These are phyloP conservation scores for Limanda limanda DNA, from an alignment of 2,113 vertebrate genomes.

Conservation along the genomic window DNA sequence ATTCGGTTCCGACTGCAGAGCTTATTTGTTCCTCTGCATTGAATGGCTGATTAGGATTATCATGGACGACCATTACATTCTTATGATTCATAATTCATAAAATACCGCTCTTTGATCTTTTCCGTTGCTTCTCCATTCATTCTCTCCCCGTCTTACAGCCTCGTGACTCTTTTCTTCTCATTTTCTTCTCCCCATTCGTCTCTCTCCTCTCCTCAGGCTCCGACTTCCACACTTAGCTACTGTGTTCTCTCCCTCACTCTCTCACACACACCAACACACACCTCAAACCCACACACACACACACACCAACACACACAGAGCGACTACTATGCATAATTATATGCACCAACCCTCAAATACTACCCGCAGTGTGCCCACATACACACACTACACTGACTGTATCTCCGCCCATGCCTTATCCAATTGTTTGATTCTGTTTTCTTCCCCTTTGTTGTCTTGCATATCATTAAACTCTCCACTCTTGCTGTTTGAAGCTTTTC, in stretches of 20 bases:
- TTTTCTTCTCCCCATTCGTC: not conserved
- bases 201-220: constrained; percentile 28
- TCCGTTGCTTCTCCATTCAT: not conserved
- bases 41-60: constrained; percentile 20
- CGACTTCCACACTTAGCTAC: constrained; percentile 20
- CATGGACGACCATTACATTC: constrained; percentile 10
- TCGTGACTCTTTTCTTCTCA: constrained; percentile 2
- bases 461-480: constrained; percentile 62
- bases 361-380: constrained; percentile 21
- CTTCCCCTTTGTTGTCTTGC: constrained; percentile 59
- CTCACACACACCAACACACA: not conserved
- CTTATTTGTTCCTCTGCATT: constrained; percentile 21
- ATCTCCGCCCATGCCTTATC: constrained; percentile 24
- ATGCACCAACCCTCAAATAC: constrained; percentile 27
- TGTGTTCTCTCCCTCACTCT: not conserved
- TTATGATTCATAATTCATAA: constrained; percentile 37
- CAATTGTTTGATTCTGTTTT: constrained; percentile 47
- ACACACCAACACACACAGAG: constrained; percentile 5
- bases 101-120: constrained; percentile 37
- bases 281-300: not conserved
- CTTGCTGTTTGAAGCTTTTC: constrained; percentile 53
- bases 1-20: not conserved
- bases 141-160: not conserved
- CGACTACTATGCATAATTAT: constrained; percentile 28
- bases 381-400: constrained; percentile 12